Evolutionary conservation across 2,113 vertebrate species (phyloP).

Genomic region (Aplodontia rufa): DNA sequence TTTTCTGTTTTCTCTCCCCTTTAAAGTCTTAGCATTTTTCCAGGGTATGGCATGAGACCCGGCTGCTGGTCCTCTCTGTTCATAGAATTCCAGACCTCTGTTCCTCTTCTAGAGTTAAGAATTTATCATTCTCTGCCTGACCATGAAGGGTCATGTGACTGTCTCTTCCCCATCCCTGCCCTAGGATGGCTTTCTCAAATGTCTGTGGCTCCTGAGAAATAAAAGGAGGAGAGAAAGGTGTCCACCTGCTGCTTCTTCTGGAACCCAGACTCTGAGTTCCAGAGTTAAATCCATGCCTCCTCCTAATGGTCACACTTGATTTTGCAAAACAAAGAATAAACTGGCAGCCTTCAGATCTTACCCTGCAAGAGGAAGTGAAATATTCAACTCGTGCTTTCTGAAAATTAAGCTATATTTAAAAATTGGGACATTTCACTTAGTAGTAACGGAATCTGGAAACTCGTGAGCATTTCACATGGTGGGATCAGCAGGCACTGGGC

Average conservation of each 20-base stretch:
- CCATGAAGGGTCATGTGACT: not conserved
- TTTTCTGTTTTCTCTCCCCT: rapidly evolving
- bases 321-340: not conserved
- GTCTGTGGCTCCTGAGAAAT: not conserved
- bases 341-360: not conserved
- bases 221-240: not conserved
- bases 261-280: not conserved
- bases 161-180: not conserved
- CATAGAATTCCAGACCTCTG: not conserved
- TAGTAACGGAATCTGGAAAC: not conserved
- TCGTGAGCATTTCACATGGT: not conserved
- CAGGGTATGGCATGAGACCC: not conserved
- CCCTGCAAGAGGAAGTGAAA: not conserved
- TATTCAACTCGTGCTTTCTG: not conserved
- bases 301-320: not conserved
- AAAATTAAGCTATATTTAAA: not conserved
- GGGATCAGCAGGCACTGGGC: not conserved
- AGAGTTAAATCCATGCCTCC: not conserved
- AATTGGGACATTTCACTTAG: not conserved
- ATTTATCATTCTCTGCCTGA: not conserved
- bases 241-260: not conserved
- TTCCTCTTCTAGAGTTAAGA: not conserved
- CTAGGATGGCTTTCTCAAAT: not conserved
- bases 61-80: not conserved
- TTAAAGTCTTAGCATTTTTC: rapidly evolving